Conservation (phyloP, 2,797 vertebrate species). For the Helicolenus hilgendorfi region DNA sequence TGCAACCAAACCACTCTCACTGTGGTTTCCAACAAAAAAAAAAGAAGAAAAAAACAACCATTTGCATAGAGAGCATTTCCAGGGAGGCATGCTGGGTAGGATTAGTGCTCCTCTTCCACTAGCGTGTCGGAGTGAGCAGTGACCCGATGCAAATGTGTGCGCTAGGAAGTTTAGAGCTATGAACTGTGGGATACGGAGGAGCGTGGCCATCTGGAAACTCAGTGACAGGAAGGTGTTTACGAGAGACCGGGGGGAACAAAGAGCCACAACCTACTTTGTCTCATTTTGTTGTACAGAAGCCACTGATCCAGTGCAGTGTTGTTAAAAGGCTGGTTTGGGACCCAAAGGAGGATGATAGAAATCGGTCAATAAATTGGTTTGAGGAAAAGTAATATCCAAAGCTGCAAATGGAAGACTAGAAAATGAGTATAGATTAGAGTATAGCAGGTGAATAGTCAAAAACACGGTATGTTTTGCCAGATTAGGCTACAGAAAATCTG, state of each 20-base stretch:
- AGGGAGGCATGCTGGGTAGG: constrained; percentile 76
- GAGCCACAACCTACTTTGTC: constrained; percentile 63
- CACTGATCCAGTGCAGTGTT: constrained; percentile 46
- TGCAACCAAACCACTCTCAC: constrained; percentile 31
- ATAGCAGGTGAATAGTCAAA: neutral
- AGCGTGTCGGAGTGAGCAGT: constrained; percentile 81
- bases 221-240: constrained; percentile 79
- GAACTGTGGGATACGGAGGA: constrained; percentile 75
- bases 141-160: constrained; percentile 86
- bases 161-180: constrained; percentile 78
- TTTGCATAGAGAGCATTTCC: constrained; percentile 80
- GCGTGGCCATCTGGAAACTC: constrained; percentile 87
- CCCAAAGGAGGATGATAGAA: constrained; percentile 20
- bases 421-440: neutral
- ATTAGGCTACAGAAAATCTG: neutral
- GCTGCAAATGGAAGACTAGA: neutral
- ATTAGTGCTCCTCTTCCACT: constrained; percentile 76
- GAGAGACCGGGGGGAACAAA: constrained; percentile 65
- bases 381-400: constrained; percentile 14
- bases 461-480: neutral
- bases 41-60: constrained; percentile 24
- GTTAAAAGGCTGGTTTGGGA: constrained; percentile 43
- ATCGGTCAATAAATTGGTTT: constrained; percentile 28
- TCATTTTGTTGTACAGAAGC: constrained; percentile 70
- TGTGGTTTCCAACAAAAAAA: neutral